These are phyloP conservation scores for Alentia gelatinosa DNA, from an alignment of 2,888 invertebrate species.

Conservation along the genomic window DNA sequence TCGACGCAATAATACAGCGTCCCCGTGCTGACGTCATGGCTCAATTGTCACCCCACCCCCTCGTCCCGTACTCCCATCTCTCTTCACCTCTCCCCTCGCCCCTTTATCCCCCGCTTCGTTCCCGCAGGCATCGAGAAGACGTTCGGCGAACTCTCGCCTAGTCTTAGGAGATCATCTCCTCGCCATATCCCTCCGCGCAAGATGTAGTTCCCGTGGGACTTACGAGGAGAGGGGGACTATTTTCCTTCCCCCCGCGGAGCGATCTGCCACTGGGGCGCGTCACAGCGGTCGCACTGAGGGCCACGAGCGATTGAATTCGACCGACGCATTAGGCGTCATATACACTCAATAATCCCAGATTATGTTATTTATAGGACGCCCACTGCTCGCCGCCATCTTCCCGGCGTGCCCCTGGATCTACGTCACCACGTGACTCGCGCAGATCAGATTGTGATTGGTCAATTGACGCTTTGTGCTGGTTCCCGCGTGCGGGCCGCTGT, in stretches of 20 bases:
- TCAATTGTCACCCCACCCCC: not conserved
- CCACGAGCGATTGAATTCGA: not conserved
- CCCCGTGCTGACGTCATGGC: not conserved
- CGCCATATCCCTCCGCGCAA: not conserved
- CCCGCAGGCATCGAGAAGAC: no score
- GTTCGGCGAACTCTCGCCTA: no score
- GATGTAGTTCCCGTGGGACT: not conserved
- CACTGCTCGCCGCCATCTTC: not conserved
- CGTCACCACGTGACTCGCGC: not conserved
- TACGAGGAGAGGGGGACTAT: not conserved
- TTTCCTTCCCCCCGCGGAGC: not conserved
- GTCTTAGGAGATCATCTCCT: not conserved
- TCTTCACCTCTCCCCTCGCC: not conserved
- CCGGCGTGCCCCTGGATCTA: not conserved
- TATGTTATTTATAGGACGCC: not conserved
- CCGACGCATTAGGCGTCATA: not conserved
- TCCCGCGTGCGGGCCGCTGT: not conserved
- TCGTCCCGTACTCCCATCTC: not conserved
- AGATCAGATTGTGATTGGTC: not conserved
- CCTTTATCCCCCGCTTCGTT: not conserved
- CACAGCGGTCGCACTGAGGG: not conserved
- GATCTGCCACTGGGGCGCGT: not conserved
- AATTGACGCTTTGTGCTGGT: not conserved
- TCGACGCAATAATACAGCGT: not conserved
- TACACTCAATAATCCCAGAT: not conserved